Evolutionary conservation across 1,140 invertebrate genomes (phyloP).

Genomic region (Cheumatopsyche charites): DNA sequence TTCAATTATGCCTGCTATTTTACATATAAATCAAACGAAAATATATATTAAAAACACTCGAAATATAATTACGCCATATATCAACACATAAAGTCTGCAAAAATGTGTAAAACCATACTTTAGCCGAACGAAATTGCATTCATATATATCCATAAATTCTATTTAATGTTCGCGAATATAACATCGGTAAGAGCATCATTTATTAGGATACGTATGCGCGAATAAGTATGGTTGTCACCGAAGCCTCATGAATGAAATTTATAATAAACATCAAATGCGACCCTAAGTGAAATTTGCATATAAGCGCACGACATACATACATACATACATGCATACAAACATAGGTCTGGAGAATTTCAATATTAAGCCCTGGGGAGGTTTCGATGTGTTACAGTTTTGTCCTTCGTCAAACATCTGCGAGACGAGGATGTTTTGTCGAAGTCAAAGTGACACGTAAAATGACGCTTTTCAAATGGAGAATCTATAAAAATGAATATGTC

Average conservation of each 20-base stretch:
- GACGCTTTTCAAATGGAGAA: no score
- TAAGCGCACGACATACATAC: neutral
- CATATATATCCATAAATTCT: neutral
- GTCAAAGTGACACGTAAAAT: neutral
- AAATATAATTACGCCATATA: no score
- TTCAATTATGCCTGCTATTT: no score
- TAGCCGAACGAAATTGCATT: neutral
- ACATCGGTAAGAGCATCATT: no score
- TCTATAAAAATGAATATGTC: no score
- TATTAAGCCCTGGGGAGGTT: slow-evolving; percentile 12
- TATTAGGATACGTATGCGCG: no score
- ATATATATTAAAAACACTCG: no score
- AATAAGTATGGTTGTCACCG: neutral
- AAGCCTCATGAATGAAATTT: slow-evolving; percentile 2
- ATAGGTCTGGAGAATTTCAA: slow-evolving; percentile 14
- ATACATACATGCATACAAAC: no score
- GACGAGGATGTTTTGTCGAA: slow-evolving; percentile 22
- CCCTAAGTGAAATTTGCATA: slow-evolving; percentile 25
- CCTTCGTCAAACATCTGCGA: slow-evolving; percentile 21
- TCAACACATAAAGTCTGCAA: no score
- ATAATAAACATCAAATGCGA: slow-evolving; percentile 14
- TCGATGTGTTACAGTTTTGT: slow-evolving; percentile 23
- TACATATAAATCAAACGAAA: no score
- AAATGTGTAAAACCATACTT: neutral
- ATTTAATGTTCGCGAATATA: neutral